Conservation (phyloP, 2,888 invertebrate species). For the Netelia inedita region DNA sequence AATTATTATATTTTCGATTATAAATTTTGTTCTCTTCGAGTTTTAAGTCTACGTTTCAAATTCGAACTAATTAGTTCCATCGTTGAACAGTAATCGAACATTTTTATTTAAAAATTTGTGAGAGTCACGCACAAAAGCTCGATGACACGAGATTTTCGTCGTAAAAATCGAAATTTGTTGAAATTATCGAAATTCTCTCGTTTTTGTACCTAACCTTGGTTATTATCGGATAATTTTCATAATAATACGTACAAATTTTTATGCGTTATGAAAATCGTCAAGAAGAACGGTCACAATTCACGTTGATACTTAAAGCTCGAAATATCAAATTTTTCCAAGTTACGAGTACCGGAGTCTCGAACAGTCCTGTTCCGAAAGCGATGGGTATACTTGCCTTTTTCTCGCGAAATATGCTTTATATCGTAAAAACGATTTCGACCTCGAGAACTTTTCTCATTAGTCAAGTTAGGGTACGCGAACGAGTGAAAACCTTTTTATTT, state of each 20-base stretch:
- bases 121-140: no score
- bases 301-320: neutral
- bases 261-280: neutral
- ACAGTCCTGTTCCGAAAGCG: neutral
- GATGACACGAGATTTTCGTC: no score
- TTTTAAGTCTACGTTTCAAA: no score
- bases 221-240: neutral
- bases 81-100: no score
- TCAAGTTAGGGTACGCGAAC: constrained; percentile 40
- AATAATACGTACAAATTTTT: neutral
- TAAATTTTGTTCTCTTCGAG: no score
- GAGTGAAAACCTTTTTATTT: constrained; percentile 54
- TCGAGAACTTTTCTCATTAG: constrained; percentile 70
- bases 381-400: constrained; percentile 16
- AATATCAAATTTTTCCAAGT: constrained; percentile 20
- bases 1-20: no score
- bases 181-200: no score
- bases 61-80: no score
- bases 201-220: neutral
- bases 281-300: neutral
- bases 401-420: constrained; percentile 36
- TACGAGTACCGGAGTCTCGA: neutral
- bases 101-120: no score
- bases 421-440: constrained; percentile 60
- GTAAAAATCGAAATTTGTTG: no score